A percentile compares a stretch with the other conserved stretches of the same genome.
phyloP scores from a whole-genome alignment of 2,113 vertebrate species.

The Microtus pennsylvanicus region DNA sequence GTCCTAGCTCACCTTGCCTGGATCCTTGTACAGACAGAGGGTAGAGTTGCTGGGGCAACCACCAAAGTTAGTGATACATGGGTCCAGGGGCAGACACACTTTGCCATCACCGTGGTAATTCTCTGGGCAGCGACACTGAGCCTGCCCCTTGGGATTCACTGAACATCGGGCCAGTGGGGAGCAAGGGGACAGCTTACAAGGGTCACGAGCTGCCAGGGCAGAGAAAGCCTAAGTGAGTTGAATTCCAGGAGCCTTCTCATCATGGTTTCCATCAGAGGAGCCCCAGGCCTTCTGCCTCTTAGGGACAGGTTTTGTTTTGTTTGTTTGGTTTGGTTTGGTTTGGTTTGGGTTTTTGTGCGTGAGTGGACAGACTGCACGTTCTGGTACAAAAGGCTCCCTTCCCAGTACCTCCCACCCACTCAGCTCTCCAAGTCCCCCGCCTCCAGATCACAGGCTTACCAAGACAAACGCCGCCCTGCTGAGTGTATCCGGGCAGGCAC shows the following conservation, averaged over 20 bases:
- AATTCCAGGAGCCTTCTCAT: neutral
- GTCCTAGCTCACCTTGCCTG: conserved; percentile 90
- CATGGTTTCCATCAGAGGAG: neutral
- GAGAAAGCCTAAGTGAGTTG: neutral
- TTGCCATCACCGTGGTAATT: conserved; percentile 92
- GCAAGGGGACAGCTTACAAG: conserved; percentile 89
- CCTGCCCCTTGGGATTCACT: conserved; percentile 76
- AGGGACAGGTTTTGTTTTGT: neutral
- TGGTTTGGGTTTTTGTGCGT: neutral
- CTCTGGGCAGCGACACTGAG: conserved; percentile 90
- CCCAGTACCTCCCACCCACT: neutral
- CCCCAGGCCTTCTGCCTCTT: neutral
- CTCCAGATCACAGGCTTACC: conserved; percentile 75
- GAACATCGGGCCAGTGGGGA: conserved; percentile 89
- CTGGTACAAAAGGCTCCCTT: neutral
- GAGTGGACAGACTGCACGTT: neutral
- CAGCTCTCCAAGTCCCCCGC: neutral
- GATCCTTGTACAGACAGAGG: conserved; percentile 87
- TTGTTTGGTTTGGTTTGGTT: no score
- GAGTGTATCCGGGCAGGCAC: conserved; percentile 90
- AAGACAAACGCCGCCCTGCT: conserved; percentile 74
- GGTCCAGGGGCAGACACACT: conserved; percentile 91
- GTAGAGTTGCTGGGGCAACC: conserved; percentile 93
- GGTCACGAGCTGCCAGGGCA: conserved; percentile 81
- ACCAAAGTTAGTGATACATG: conserved; percentile 90